These are phyloP conservation scores for Cryptocephalus primarius DNA, from an alignment of 2,888 invertebrate species.

Conservation along the genomic window DNA sequence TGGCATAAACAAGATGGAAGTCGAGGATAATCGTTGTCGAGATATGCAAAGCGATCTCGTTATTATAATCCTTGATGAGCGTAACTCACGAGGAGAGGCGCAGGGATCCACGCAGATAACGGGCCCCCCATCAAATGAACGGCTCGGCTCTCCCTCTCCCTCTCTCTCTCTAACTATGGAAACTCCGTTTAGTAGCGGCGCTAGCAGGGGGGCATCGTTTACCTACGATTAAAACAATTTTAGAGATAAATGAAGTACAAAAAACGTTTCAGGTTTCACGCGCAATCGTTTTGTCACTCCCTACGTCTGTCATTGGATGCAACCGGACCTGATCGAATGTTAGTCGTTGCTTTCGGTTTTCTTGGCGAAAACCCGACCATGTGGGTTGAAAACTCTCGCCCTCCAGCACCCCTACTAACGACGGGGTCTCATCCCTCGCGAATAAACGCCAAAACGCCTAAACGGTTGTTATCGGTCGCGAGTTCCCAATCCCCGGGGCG, in stretches of 20 bases:
- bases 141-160: no score
- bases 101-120: no score
- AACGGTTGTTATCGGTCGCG: slow-evolving; percentile 19
- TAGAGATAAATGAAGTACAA: neutral
- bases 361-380: neutral
- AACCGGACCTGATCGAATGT: no score
- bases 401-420: slow-evolving; percentile 6
- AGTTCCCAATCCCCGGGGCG: slow-evolving; percentile 18
- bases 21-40: slow-evolving; percentile 32
- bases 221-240: neutral
- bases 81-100: slow-evolving; percentile 28
- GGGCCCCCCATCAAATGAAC: no score
- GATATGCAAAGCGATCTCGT: slow-evolving; percentile 38
- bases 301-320: no score
- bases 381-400: neutral
- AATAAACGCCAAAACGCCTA: slow-evolving; percentile 3
- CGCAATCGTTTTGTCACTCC: no score
- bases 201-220: slow-evolving; percentile 1
- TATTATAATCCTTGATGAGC: slow-evolving; percentile 38
- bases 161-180: no score
- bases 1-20: slow-evolving; percentile 33
- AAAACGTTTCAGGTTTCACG: no score
- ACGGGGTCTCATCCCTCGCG: slow-evolving; percentile 3
- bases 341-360: no score
- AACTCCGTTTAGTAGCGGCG: neutral